Base-by-base conservation (phyloP, 2,797 vertebrate species). In the Anomalospiza imberbis region DNA sequence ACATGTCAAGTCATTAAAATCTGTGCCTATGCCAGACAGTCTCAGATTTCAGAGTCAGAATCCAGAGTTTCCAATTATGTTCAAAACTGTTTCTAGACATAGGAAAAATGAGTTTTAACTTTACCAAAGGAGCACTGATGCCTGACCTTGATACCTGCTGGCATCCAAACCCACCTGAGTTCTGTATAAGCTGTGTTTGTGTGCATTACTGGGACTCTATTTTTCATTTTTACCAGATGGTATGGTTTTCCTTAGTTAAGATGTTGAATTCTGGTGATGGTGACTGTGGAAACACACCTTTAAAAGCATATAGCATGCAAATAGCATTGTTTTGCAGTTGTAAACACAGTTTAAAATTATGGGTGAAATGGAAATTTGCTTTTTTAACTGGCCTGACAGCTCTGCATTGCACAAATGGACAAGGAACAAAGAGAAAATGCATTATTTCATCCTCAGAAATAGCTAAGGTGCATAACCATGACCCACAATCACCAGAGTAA, bases 1-100 rank as follows among this genome's bases (percentile, higher is more conserved):
- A 91, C 28, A 92, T 86, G 67, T 96, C 63, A 91, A 93, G 57
- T 76, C 67, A 91, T 84, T 76, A 82, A 86, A 92, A 40, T 91
- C 17, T 70, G 60, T 75, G 31, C 48, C 70, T 42, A 84, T 81
- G 85, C 87, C 92, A 96, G 67, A 57, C 14, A 76, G 45, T 44
- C 45, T 96, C 79, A 84, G 83, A 76, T 84, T 94, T 85, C 82
- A 84, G 38, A 92, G 42, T 77, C 85, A 87, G 47, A 48, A 93
- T 74, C 57, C 75, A 88, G 81, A 89, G 51, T 66, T 95, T 81
- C 70, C 91, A 88, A 70, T 78, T 75, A 42, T 51, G 18, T 40
- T 62, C 83, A 88, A 91, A 94, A 71, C 25, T 82, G 4, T 82
- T 94, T 85, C 81, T 89, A 94, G 48, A 93, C 80, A 29, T 7